phyloP scores from a whole-genome alignment of 2,888 invertebrate species.

The Conomelus anceps region DNA sequence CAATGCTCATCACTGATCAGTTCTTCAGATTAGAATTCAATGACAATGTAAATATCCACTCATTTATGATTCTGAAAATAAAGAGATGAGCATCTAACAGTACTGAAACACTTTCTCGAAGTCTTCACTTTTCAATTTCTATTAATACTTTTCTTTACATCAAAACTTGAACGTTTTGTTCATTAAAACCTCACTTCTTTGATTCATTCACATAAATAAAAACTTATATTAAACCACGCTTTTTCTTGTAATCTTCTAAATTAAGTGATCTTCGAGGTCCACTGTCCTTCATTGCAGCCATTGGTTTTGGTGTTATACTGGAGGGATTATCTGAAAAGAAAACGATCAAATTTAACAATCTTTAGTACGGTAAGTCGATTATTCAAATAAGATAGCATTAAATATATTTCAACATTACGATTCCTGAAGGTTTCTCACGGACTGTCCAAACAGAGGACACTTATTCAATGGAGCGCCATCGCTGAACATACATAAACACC shows the following conservation, averaged over 20 bases:
- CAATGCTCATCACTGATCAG: neutral
- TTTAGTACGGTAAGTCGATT: too few species aligned
- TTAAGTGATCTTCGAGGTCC: slow-evolving; percentile 81
- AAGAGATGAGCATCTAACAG: neutral
- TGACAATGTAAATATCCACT: neutral
- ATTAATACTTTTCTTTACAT: neutral
- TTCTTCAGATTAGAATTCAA: neutral
- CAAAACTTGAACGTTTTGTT: neutral
- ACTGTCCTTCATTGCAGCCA: slow-evolving; percentile 62
- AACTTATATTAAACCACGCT: slow-evolving; percentile 55
- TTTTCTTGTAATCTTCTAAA: slow-evolving; percentile 87
- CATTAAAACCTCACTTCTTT: neutral
- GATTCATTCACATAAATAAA: neutral
- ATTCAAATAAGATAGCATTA: too few species aligned
- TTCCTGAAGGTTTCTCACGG: too few species aligned
- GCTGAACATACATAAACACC: too few species aligned
- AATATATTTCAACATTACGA: too few species aligned
- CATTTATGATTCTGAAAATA: neutral
- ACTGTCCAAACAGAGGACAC: too few species aligned
- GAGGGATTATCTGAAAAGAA: slow-evolving; percentile 58
- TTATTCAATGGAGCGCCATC: too few species aligned
- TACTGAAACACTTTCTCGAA: neutral
- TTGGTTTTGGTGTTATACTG: slow-evolving; percentile 66
- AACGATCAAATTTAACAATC: neutral
- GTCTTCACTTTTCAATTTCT: neutral